Evolutionary conservation across 2,113 vertebrate species (phyloP).

Genomic region (Odobenus rosmarus): DNA sequence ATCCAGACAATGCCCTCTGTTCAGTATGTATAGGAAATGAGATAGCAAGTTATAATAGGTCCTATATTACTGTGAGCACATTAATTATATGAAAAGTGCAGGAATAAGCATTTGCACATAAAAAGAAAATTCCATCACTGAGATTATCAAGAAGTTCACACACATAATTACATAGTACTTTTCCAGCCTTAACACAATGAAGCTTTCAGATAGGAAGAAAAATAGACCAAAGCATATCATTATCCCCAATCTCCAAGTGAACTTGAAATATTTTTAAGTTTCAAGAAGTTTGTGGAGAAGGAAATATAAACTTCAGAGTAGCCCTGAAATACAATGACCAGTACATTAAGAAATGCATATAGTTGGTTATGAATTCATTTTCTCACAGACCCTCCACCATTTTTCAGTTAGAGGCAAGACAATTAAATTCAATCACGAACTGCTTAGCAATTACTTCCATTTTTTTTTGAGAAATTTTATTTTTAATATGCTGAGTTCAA

Average conservation of each 20-base stretch:
- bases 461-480: background rate
- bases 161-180: conserved; percentile 75
- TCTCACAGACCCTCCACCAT: background rate
- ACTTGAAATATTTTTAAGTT: conserved; percentile 52
- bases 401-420: background rate
- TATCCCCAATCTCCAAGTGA: conserved; percentile 51
- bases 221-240: conserved; percentile 73
- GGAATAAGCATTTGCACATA: conserved; percentile 67
- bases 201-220: conserved; percentile 65
- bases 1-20: conserved; percentile 41
- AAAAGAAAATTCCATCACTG: conserved; percentile 64
- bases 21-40: conserved; percentile 30
- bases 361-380: background rate
- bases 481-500: background rate
- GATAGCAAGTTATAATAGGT: conserved; percentile 44
- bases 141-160: conserved; percentile 73
- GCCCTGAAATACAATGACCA: background rate
- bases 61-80: conserved; percentile 42
- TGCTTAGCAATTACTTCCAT: background rate
- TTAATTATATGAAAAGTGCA: conserved; percentile 76
- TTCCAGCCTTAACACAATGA: conserved; percentile 71
- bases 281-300: conserved; percentile 37
- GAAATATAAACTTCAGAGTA: conserved; percentile 35
- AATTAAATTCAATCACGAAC: background rate
- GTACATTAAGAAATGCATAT: background rate